phyloP scores from a whole-genome alignment of 2,888 invertebrate genomes.

The Sesamia inferens region DNA sequence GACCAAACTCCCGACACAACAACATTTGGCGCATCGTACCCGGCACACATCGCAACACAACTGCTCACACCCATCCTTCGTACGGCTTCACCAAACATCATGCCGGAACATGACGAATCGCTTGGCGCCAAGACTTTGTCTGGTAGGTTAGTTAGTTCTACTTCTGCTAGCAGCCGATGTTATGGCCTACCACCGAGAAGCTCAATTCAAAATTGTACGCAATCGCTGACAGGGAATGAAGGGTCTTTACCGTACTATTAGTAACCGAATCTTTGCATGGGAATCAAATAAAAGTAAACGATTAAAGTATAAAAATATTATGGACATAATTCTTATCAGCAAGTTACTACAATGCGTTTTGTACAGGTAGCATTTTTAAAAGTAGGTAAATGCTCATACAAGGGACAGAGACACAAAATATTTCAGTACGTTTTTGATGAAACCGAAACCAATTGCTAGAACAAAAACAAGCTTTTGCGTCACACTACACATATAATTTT shows the following conservation, averaged over 20 bases:
- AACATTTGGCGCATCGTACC: too few species aligned
- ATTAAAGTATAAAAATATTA: neutral
- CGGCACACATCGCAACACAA: too few species aligned
- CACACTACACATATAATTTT: conserved; percentile 69
- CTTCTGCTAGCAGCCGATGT: too few species aligned
- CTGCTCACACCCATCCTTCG: too few species aligned
- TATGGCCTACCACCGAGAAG: too few species aligned
- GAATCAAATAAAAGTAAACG: neutral
- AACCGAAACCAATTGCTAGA: conserved; percentile 34
- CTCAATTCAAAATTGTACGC: neutral
- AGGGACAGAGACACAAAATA: neutral
- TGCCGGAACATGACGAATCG: too few species aligned
- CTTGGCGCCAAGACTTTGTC: too few species aligned
- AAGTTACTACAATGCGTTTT: neutral
- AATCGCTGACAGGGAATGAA: neutral
- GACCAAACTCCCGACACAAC: too few species aligned
- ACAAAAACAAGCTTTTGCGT: conserved; percentile 64
- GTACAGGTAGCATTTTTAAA: neutral
- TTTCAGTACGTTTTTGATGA: conserved; percentile 14
- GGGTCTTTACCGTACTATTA: neutral
- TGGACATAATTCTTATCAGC: too few species aligned
- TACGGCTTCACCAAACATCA: too few species aligned
- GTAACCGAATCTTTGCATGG: too few species aligned
- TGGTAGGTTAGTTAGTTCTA: too few species aligned
- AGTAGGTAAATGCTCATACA: neutral